Evolutionary conservation across 2,888 invertebrate species (phyloP).

Genomic region (Melinaea marsaeus): DNA sequence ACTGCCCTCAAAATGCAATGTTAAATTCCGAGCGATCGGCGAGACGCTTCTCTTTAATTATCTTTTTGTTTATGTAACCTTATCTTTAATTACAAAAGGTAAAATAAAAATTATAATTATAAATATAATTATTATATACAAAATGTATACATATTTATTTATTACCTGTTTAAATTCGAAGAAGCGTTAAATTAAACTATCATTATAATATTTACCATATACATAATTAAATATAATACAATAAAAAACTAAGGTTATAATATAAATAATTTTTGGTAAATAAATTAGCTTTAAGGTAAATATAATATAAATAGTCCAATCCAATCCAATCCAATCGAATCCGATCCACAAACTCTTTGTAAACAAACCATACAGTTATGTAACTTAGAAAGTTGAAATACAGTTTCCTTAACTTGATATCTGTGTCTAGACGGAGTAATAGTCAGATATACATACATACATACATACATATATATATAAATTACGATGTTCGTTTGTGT

Average conservation of each 20-base stretch:
- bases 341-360: constrained; percentile 43
- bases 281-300: too few species aligned
- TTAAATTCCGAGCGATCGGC: constrained; percentile 50
- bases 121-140: not conserved
- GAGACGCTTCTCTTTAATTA: constrained; percentile 40
- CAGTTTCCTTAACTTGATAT: constrained; percentile 26
- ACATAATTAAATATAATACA: too few species aligned
- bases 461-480: too few species aligned
- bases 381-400: constrained; percentile 52
- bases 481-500: too few species aligned
- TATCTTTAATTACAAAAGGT: not conserved
- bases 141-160: too few species aligned
- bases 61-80: constrained; percentile 39
- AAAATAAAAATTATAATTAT: too few species aligned
- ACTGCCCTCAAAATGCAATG: constrained; percentile 42
- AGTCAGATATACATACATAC: too few species aligned
- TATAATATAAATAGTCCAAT: constrained; percentile 32
- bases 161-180: too few species aligned
- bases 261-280: not conserved
- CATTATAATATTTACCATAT: not conserved
- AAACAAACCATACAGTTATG: constrained; percentile 54
- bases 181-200: not conserved
- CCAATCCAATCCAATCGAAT: constrained; percentile 37
- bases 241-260: not conserved
- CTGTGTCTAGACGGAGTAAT: constrained; percentile 14